Base-by-base conservation (phyloP, 2,113 vertebrate genomes). In the Phainopepla nitens region DNA sequence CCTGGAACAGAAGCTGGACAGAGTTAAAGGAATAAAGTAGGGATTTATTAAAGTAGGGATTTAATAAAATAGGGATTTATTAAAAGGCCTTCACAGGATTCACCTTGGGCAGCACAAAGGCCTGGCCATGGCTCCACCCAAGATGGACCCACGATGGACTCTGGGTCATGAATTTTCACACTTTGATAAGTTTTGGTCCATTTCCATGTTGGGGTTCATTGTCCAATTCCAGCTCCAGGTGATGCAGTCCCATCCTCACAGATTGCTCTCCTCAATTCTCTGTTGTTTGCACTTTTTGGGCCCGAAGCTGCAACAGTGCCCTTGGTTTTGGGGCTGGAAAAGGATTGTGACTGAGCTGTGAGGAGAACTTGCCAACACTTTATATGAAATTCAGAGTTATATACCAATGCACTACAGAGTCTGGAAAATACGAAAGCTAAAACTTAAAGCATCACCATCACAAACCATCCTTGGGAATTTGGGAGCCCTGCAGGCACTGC, bases 351-450 rank as follows among this genome's bases (percentile, higher is more conserved):
- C 35, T 77, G 29, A 51, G 29, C 58, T n/a, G 23, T 2, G 75
- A 17, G 45, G 7, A 41, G 58, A 62, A 1, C 57, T 25, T 3
- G 57, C 31, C 21, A 5, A 10, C 45, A 41, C 45, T 27, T 10
- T 0, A 0, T 13, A 0, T 16, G 75, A 5, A n/a, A 29, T 16
- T 16, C 75, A 77, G 57, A 78, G 58, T 21, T 10, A n/a, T 15
- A 13, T 11, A 0, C 54, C 4, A 17, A 2, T 3, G 15, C 66
- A 70, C 14, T 1, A 1, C 36, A 18, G 28, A 25, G 22, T 0
- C 28, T 71, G 68, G 49, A 0, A 23, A 62, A 14, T 9, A 5
- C 0, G 3, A 5, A 22, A 78, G 5, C 6, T 23, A 1, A n/a
- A 42, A 51, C 6, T 44, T 3, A 2, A 64, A 18, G 24, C 24